Conservation (phyloP, 2,797 vertebrate species). For the Atherinosoma microstoma region DNA sequence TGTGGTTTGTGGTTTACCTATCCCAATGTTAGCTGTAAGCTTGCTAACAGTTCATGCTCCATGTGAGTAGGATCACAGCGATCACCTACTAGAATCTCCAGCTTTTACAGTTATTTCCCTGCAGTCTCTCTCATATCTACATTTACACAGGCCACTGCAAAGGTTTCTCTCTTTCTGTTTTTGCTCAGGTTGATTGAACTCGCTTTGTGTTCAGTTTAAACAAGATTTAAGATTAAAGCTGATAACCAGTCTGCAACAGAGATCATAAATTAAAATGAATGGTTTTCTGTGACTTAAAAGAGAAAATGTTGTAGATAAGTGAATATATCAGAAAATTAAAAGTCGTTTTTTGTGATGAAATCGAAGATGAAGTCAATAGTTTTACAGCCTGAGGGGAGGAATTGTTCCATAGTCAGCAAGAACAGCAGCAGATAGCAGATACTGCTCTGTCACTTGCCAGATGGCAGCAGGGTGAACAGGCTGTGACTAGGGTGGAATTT, state of each 20-base stretch:
- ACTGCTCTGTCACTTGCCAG: not conserved
- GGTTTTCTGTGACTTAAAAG: not conserved
- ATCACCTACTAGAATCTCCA: no score
- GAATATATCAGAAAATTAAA: not conserved
- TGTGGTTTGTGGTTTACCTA: not conserved
- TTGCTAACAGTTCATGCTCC: not conserved
- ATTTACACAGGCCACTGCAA: no score
- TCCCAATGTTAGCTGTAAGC: constrained; percentile 4
- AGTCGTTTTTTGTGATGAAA: not conserved
- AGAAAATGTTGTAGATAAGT: not conserved
- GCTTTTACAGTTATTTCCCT: no score
- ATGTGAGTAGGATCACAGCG: no score
- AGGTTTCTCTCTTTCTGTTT: no score
- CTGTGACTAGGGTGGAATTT: not conserved
- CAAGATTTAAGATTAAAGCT: not conserved
- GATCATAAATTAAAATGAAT: not conserved
- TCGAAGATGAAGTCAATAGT: not conserved
- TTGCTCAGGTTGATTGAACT: not conserved
- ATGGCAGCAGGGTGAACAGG: not conserved
- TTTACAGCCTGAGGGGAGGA: not conserved
- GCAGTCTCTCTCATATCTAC: no score
- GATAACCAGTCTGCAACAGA: not conserved
- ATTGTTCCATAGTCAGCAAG: not conserved
- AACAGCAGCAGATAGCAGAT: not conserved
- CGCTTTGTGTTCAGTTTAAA: not conserved